phyloP scores from a whole-genome alignment of 2,113 vertebrate species.

The Phyllostomus hastatus region DNA sequence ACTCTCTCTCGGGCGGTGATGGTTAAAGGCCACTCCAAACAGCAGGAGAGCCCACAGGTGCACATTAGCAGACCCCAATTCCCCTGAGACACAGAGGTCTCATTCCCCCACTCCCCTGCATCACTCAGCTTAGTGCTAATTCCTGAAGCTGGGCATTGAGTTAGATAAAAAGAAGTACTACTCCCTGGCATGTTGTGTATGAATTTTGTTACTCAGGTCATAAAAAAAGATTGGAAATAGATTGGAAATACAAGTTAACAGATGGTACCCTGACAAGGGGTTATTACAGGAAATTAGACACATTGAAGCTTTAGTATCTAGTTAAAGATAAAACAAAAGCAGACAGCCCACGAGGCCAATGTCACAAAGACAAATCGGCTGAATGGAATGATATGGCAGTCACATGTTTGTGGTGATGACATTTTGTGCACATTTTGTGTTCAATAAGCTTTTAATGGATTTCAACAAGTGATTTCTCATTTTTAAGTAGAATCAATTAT shows the following conservation, averaged over 20 bases:
- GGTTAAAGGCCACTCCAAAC: neutral
- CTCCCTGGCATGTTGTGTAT: neutral
- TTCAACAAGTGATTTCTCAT: conserved; percentile 17
- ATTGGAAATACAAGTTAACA: neutral
- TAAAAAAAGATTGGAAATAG: neutral
- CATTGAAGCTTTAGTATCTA: conserved; percentile 22
- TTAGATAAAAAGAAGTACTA: conserved; percentile 3
- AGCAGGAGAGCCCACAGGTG: neutral
- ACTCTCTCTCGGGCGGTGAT: neutral
- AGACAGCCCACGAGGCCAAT: neutral
- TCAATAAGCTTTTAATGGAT: conserved; percentile 44
- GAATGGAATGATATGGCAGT: neutral
- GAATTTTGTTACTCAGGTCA: neutral
- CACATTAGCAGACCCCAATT: neutral
- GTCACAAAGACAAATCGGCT: neutral
- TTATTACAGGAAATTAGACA: neutral
- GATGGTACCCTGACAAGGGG: neutral
- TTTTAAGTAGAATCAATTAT: conserved; percentile 35
- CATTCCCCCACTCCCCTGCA: accelerated
- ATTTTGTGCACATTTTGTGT: conserved; percentile 12
- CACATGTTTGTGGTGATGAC: neutral
- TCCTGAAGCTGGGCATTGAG: neutral
- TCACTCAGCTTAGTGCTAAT: neutral
- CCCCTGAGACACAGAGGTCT: neutral
- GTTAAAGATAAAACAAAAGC: conserved; percentile 8